Conservation (phyloP, 2,888 invertebrate species). For the Copidosoma aretas region DNA sequence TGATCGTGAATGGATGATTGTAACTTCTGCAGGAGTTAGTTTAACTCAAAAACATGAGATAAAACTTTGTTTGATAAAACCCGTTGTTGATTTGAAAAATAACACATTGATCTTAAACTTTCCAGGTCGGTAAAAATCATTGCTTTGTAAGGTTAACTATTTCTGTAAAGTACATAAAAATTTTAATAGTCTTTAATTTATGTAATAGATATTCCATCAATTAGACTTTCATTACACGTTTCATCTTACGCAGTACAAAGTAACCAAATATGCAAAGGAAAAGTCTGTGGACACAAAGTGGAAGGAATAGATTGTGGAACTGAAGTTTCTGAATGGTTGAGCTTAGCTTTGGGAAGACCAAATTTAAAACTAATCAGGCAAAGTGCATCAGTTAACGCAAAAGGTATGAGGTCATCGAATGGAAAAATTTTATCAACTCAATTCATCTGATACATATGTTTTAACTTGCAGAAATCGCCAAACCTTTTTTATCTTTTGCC, state of each 20-base stretch:
- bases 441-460: not conserved
- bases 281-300: constrained; percentile 84
- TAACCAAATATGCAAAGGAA: constrained; percentile 73
- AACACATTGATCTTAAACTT: constrained; percentile 68
- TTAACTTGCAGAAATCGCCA: constrained; percentile 42
- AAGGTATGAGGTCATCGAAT: constrained; percentile 23
- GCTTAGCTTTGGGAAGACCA: constrained; percentile 71
- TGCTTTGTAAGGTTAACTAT: not conserved
- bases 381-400: constrained; percentile 45
- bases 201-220: constrained; percentile 64
- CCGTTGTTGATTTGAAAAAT: constrained; percentile 71
- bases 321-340: constrained; percentile 81
- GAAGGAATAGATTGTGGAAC: constrained; percentile 86
- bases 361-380: constrained; percentile 76
- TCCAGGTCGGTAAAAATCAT: constrained; percentile 64
- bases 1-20: constrained; percentile 94
- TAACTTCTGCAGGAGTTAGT: constrained; percentile 80
- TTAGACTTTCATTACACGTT: constrained; percentile 66
- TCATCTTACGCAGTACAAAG: constrained; percentile 51
- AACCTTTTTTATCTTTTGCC: constrained; percentile 69
- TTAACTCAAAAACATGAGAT: constrained; percentile 88
- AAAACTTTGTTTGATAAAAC: constrained; percentile 79
- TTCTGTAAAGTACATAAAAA: not conserved
- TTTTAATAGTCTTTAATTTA: constrained; percentile 28
- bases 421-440: constrained; percentile 33